These are phyloP conservation scores for Tragelaphus buxtoni DNA, from an alignment of 2,113 vertebrate species.

Conservation along the genomic window DNA sequence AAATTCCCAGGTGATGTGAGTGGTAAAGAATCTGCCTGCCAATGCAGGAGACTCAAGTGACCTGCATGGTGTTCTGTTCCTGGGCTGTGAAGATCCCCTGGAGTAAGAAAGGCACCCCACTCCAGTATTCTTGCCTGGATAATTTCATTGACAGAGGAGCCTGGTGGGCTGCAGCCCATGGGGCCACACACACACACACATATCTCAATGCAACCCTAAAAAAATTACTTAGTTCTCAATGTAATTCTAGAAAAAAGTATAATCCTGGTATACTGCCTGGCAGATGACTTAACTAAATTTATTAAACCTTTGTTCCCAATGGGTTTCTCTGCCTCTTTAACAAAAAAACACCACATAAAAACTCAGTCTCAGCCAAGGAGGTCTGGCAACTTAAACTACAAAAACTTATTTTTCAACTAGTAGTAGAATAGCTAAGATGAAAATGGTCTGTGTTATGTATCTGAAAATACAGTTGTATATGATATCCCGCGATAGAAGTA, in stretches of 20 bases:
- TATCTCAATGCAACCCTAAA: not conserved
- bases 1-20: not conserved
- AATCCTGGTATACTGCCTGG: not conserved
- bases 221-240: not conserved
- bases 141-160: not conserved
- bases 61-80: not conserved
- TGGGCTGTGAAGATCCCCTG: not conserved
- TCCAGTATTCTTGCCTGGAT: not conserved
- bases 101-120: not conserved
- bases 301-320: not conserved
- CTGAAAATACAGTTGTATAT: not conserved
- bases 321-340: not conserved
- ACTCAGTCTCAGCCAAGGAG: conserved; percentile 5
- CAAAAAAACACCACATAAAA: not conserved
- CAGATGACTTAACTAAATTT: not conserved
- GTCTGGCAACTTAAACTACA: not conserved
- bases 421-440: not conserved
- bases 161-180: not conserved
- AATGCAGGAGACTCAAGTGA: not conserved
- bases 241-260: not conserved
- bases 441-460: not conserved
- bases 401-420: conserved; percentile 16
- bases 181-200: not conserved
- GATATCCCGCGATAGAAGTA: not conserved
- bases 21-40: not conserved